Base-by-base conservation (phyloP, 2,113 vertebrate species). In the Lepisosteus oculatus region DNA sequence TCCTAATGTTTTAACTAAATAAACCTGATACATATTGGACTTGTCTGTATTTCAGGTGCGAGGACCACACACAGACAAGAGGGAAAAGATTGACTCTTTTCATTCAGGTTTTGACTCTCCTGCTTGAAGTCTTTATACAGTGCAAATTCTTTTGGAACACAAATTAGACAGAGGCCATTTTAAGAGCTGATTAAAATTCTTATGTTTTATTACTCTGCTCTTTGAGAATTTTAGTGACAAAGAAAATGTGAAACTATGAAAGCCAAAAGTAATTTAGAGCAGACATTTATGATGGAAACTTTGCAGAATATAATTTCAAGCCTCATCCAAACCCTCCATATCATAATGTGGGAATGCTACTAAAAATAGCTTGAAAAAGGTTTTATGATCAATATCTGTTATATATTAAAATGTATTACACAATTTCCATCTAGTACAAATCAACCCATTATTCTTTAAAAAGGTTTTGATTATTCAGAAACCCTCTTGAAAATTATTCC, bases 121-220 rank as follows among this genome's bases (percentile, higher is more conserved):
- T 54, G 17, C 66, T 57, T 15, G 9, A n/a, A 45, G 43, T 14
- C 15, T 17, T 62, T 41, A 15, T 41, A 41, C 42, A 3, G 63
- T 55, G 55, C 66, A 62, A 56, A 57, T 67, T 68, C 70, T 41
- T 17, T n/a, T 6, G 44, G 56, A 61, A 61, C 14, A 44, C 43
- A 61, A 68, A 67, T 67, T 63, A 14, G 6, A 15, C 29, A 55
- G 12, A 67, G 8, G 29, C 43, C 57, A 3, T 68, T 73, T 68
- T 68, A 73, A 54, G 72, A 68, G 65, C 72, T 73, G 72, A 73
- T 73, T 73, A 67, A 73, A 73, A 73, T 73, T 73, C 65, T 73
- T 73, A 45, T 57, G 55, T 43, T 73, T 73, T 73, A 73, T 68
- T 73, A 57, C 65, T 15, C 55, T 56, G 9, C 56, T 41, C 65